phyloP scores from a whole-genome alignment of 2,113 vertebrate species.

The Alectura lathami region DNA sequence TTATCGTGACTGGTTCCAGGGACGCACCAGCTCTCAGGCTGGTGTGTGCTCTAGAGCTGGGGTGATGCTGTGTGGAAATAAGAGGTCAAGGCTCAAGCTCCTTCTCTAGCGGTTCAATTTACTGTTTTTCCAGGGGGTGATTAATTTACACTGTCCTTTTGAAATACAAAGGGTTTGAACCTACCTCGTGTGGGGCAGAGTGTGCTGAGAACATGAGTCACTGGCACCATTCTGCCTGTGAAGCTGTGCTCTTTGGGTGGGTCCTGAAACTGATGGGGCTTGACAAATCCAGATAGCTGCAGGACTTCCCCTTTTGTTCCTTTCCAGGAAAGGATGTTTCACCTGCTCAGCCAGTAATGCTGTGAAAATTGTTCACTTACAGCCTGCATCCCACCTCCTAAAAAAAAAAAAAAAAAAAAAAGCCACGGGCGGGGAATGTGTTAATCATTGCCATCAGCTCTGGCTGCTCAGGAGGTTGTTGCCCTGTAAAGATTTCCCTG shows the following conservation, averaged over 20 bases:
- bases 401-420: too few relatives aligned
- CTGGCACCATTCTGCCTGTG: not conserved
- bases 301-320: conserved; percentile 40
- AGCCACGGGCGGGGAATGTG: not conserved
- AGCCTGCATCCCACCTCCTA: not conserved
- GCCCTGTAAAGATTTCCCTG: not conserved
- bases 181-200: not conserved
- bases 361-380: not conserved
- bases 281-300: not conserved
- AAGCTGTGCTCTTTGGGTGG: not conserved
- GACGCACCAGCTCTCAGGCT: rapidly evolving
- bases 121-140: not conserved
- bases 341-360: not conserved
- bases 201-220: not conserved
- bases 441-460: not conserved
- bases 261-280: not conserved
- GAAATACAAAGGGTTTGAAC: not conserved
- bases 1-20: not conserved
- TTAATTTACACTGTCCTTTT: not conserved
- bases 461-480: not conserved
- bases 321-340: not conserved
- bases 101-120: not conserved
- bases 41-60: not conserved
- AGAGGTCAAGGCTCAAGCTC: not conserved
- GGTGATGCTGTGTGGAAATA: not conserved